Conservation (phyloP, 35 echinoderm and acorn worm species). For the Lytechinus variegatus region DNA sequence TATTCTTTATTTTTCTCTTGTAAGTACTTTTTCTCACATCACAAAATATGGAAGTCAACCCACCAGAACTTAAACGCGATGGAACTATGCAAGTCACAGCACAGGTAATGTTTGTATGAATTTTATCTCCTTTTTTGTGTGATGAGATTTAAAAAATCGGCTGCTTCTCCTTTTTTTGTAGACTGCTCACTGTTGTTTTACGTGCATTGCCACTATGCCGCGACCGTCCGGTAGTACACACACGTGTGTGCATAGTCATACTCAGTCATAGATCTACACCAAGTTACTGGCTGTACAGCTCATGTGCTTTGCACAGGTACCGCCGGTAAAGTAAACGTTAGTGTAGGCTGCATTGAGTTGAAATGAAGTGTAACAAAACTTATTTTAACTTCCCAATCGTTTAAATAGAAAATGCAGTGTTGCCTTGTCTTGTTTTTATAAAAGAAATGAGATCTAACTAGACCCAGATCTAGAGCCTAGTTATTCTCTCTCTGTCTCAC, state of each 20-base stretch:
- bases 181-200: background rate
- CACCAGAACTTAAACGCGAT: constrained; percentile 57
- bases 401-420: too few relatives aligned
- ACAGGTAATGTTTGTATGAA: constrained; percentile 39
- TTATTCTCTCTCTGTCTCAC: too few relatives aligned
- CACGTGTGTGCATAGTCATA: background rate
- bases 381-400: too few relatives aligned
- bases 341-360: background rate
- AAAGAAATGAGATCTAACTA: too few relatives aligned
- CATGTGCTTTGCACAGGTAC: background rate
- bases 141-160: constrained; percentile 21
- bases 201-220: background rate
- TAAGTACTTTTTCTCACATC: background rate
- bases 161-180: background rate
- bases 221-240: background rate
- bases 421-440: too few relatives aligned
- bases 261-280: too few relatives aligned
- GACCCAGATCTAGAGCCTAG: too few relatives aligned
- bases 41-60: constrained; percentile 49
- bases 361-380: background rate
- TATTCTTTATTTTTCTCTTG: constrained; percentile 30
- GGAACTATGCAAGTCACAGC: constrained; percentile 62
- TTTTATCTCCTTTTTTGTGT: constrained; percentile 19
- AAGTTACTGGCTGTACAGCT: too few relatives aligned
- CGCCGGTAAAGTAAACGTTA: background rate